Base-by-base conservation (phyloP, 1,140 invertebrate genomes). In the Rhynchophorus ferrugineus region DNA sequence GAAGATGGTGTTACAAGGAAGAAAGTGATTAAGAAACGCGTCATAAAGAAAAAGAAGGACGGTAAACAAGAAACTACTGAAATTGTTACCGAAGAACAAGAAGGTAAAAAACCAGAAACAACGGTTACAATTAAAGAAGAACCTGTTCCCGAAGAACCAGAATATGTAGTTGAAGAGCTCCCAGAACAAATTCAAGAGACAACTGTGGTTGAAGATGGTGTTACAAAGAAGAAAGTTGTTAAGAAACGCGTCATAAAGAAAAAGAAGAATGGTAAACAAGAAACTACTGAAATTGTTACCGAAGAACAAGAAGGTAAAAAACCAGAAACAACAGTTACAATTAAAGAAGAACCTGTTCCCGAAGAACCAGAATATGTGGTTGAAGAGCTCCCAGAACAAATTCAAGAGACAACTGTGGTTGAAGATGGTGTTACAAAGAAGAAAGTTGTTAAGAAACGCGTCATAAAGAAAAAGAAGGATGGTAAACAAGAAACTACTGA, bases 31-130 rank as follows among this genome's bases (percentile, higher is more conserved):
- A 70, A 64, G 49, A 63, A 63, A 63, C 51, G 63, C 24, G 55
- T 64, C 1, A 67, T 69, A 6, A 69, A 69, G 57, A 69, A 71
- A 60, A 53, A 37, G n/a, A 59, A 61, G 52, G 62, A 49, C 3
- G 55, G 48, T 7, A 63, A 67, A 49, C 56, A 66, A 44, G 59
- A 68, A 42, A 65, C 54, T 3, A 69, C 64, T 5, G 62, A 72
- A 65, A 64, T 65, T 14, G 50, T 66, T 50, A 61, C 62, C 51
- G 37, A 60, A 9, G 59, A 67, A 41, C 69, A 73, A 60, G 69
- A 73, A 44, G 68, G 69, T 24, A 66, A 73, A 59, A 50, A 63
- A 33, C 64, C 69, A 6, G 56, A 69, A 22, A 66, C 60, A n/a
- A 57, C 58, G 52, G 58, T 73, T 35, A 72, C 69, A 0, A 56